Evolutionary conservation across 2,797 vertebrate genomes (phyloP).

Genomic region (Microctenopoma lineatum): DNA sequence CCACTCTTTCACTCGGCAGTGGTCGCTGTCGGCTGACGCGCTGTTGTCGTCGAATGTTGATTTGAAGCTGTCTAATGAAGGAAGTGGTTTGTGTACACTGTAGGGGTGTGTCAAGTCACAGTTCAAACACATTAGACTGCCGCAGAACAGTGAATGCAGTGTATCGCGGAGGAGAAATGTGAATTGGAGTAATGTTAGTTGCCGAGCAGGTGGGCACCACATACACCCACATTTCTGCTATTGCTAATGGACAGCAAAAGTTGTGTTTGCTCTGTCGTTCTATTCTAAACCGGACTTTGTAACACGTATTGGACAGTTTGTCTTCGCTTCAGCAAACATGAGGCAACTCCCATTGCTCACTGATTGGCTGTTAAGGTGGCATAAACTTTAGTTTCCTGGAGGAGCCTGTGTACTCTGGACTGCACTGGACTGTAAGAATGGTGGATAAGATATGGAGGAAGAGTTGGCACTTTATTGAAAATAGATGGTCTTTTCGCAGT

Average conservation of each 20-base stretch:
- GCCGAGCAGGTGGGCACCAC: constrained; percentile 19
- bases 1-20: constrained; percentile 9
- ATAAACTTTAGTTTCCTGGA: constrained; percentile 74
- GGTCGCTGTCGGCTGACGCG: constrained; percentile 20
- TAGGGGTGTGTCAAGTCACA: constrained; percentile 75
- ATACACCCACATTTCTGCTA: background rate
- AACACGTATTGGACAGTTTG: constrained; percentile 51
- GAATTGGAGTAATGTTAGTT: constrained; percentile 10
- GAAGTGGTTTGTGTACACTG: constrained; percentile 78
- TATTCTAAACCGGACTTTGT: constrained; percentile 72
- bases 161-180: constrained; percentile 14
- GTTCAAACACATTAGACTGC: constrained; percentile 62
- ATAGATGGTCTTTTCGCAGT: constrained; percentile 70
- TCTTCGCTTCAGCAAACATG: constrained; percentile 52
- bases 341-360: constrained; percentile 65
- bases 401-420: constrained; percentile 81
- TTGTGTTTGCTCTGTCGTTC: constrained; percentile 65
- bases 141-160: constrained; percentile 45
- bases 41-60: constrained; percentile 46
- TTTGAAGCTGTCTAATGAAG: constrained; percentile 68
- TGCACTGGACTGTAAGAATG: constrained; percentile 66
- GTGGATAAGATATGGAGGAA: constrained; percentile 83
- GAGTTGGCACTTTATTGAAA: constrained; percentile 77
- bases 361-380: constrained; percentile 71
- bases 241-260: constrained; percentile 22